Base-by-base conservation (phyloP, 2,113 vertebrate genomes). In the Lasiurus borealis region DNA sequence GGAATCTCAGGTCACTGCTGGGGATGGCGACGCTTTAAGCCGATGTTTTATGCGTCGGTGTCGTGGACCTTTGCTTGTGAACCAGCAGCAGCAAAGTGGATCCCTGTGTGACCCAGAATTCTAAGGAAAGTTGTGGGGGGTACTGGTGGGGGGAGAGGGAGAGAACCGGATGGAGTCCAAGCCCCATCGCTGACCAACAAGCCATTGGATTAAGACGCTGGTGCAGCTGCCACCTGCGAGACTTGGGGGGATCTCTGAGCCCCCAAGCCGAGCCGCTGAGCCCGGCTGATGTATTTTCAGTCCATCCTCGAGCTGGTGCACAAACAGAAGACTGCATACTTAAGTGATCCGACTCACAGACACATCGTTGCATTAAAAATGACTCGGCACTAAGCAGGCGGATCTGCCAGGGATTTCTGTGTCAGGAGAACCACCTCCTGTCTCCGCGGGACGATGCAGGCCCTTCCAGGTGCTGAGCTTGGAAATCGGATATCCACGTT, bases 141-240 rank as follows among this genome's bases (percentile, higher is more conserved):
- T 40, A 40, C 40, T 40, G 3, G 6, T 2, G 3, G 10, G 18
- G 36, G 9, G 59, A 40, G 40, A n/a, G 8, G 31, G 40, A 69
- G 8, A 5, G 21, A 36, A 8, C 6, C 0, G 0, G 8, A 69
- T 3, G 16, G n/a, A 59, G 34, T 13, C 3, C 0, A 21, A 13
- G 27, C 34, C 44, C 36, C 62, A 34, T 44, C 52, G 25, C 57
- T 64, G 34, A 82, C 31, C 46, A 62, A 12, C 8, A 5, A 8
- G 40, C 11, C 75, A 8, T 40, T 27, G 34, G 40, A 44, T 71
- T 34, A 66, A 44, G 25, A 48, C 8, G 23, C 54, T 5, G 8
- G 25, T 1, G 59, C 25, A 62, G 25, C n/a, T 29, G 3, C 9
- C 40, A 27, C 57, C 48, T 68, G 2, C 10, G 14, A 81, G 72